Evolutionary conservation across 2,888 invertebrate species (phyloP).

Genomic region (Acleris cristana): DNA sequence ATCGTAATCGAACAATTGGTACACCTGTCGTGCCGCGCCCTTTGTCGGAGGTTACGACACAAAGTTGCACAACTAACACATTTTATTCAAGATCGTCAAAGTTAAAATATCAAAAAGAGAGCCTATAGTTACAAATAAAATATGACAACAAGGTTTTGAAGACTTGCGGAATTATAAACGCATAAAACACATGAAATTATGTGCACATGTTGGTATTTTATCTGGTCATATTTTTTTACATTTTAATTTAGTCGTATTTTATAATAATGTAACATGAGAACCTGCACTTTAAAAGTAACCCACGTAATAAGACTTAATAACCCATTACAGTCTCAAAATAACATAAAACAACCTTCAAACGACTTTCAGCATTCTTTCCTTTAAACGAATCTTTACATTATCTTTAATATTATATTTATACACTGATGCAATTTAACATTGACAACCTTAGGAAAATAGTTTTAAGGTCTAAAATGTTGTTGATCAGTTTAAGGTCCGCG

Average conservation of each 20-base stretch:
- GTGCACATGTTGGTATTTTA: background rate
- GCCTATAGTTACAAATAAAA: too few species aligned
- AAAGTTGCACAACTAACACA: background rate
- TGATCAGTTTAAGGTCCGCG: background rate
- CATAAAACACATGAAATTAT: too few species aligned
- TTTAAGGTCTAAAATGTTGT: background rate
- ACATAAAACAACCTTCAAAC: background rate
- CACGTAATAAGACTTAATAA: background rate
- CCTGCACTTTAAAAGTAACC: slow-evolving; percentile 7
- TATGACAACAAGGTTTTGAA: too few species aligned
- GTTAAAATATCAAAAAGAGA: too few species aligned
- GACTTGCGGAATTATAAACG: too few species aligned
- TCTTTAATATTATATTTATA: slow-evolving; percentile 12
- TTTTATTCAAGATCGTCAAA: too few species aligned
- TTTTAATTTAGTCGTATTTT: background rate
- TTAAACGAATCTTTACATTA: slow-evolving; percentile 7
- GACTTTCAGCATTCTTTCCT: background rate
- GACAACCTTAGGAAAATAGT: background rate
- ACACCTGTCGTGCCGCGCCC: background rate
- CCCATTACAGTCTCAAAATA: background rate
- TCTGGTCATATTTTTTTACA: background rate
- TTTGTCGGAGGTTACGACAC: slow-evolving; percentile 3
- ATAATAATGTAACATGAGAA: slow-evolving; percentile 14
- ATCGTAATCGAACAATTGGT: background rate
- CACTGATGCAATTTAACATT: too few species aligned